Evolutionary conservation across 2,888 invertebrate genomes (phyloP), one percentile per base, ranked within the genome.

Genomic region (Athrips mouffetella): DNA sequence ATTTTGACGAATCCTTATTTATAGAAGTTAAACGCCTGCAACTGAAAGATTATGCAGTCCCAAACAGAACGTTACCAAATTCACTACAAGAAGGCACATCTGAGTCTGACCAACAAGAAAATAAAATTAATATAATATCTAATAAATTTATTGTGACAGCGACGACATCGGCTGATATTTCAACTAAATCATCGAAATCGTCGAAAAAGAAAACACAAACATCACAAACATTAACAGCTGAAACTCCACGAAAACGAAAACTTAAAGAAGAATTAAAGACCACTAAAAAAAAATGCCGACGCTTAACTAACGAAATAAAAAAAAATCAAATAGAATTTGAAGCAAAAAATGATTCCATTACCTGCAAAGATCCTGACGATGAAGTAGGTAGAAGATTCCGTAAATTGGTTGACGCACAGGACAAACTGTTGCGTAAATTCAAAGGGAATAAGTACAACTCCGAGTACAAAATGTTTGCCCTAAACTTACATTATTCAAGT

Each of bases 351-450:
- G 1, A 8, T 25, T 15, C 41, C 27, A 10, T 47, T 1, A 29
- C 27, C 2, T 33, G 25, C 11, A 10, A 15, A 8, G 25, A 45
- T 25, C 41, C 48, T 29, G 46, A 42, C 11, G 57, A 58, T 16
- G 60, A 60, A 44, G 51, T 59, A 8, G 42, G 47, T 13, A 45
- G 45, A 15, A 53, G 60, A 42, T 56, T 62, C 20, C 20, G 27
- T 0, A 62, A 58, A 47, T 30, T 62, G 15, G 45, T 60, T 13
- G 48, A 61, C 21, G 61, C 59, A 58, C 60, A 59, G 18, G 56
- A 53, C 15, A 59, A 60, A 45, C 44, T 58, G 21, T 58, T 56
- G 46, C 57, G 55, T 37, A 59, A 54, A 25, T 51, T 40, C 30
- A 59, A 56, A 47, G 58, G 58, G 0, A 56, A 58, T 33, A 53